A percentile compares a stretch with the other conserved stretches of the same genome.
These are phyloP conservation scores for Athetis lepigone DNA, from an alignment of 2,888 invertebrate genomes.

Conservation along the genomic window DNA sequence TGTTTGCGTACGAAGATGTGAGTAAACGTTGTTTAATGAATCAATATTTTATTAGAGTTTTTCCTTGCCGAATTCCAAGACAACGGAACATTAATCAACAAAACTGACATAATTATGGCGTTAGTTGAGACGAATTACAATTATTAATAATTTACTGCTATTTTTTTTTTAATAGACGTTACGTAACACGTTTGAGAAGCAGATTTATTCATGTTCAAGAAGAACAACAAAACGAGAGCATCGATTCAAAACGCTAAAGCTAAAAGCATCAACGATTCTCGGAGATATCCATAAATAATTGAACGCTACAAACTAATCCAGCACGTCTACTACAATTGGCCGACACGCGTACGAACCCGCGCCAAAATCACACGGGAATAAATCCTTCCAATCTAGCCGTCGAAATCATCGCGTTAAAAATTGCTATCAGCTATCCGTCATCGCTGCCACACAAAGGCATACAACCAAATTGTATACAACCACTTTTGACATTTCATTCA, in stretches of 20 bases:
- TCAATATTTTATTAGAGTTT: conserved; percentile 44
- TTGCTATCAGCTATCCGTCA: conserved; percentile 62
- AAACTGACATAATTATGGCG: conserved; percentile 16
- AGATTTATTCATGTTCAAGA: conserved; percentile 49
- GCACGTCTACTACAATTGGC: conserved; percentile 48
- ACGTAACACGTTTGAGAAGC: conserved; percentile 19
- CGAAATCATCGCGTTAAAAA: conserved; percentile 62
- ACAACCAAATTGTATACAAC: conserved; percentile 61
- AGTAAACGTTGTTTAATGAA: conserved; percentile 39
- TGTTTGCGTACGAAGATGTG: conserved; percentile 31
- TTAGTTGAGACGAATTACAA: conserved; percentile 15
- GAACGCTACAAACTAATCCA: conserved; percentile 58
- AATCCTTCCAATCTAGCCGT: conserved; percentile 33
- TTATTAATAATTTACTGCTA: conserved; percentile 4
- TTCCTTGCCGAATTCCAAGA: conserved; percentile 36
- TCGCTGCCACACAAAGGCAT: conserved; percentile 57
- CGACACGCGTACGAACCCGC: conserved; percentile 25
- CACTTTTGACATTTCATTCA: conserved; percentile 70
- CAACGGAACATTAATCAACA: conserved; percentile 35
- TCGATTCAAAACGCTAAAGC: conserved; percentile 45
- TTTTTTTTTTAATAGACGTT: conserved; percentile 11
- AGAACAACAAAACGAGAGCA: conserved; percentile 43
- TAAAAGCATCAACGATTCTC: conserved; percentile 54
- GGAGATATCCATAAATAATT: conserved; percentile 66
- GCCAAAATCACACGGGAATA: conserved; percentile 47